These are phyloP conservation scores for Protobothrops flavoviridis DNA, from an alignment of 2,113 vertebrate genomes.

Conservation along the genomic window DNA sequence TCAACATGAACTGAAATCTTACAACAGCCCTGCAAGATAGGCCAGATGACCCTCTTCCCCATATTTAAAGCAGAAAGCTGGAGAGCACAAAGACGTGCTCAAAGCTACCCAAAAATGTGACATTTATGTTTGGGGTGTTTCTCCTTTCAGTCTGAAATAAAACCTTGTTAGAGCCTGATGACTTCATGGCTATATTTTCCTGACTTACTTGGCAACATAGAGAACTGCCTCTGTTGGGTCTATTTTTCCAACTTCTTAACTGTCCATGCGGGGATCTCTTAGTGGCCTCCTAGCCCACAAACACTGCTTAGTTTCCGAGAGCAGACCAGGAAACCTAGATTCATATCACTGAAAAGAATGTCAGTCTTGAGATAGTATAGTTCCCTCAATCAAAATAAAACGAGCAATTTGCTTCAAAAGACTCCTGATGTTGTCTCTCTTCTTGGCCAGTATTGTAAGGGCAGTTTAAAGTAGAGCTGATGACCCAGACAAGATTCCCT, in stretches of 20 bases:
- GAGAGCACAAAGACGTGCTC: not conserved
- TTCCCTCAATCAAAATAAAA: not conserved
- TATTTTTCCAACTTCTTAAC: not conserved
- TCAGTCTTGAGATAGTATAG: not conserved
- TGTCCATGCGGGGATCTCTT: not conserved
- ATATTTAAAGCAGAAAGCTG: not conserved
- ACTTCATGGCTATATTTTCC: not conserved
- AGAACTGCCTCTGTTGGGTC: not conserved
- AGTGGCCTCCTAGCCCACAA: not conserved
- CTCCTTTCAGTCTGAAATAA: not conserved
- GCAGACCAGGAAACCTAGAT: not conserved
- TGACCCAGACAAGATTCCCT: too few relatives aligned
- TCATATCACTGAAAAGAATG: not conserved
- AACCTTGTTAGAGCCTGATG: not conserved
- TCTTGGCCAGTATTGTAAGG: not conserved
- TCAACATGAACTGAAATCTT: not conserved
- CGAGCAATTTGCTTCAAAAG: not conserved
- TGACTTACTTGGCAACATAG: not conserved
- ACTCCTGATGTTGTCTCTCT: not conserved
- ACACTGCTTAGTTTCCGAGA: not conserved
- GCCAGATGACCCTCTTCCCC: not conserved
- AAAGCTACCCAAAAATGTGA: not conserved
- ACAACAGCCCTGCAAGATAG: not conserved
- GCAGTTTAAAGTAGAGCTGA: too few relatives aligned
- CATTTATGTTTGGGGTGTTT: not conserved